Base-by-base conservation (phyloP, 2,797 vertebrate genomes). In the Lophotriccus pileatus region DNA sequence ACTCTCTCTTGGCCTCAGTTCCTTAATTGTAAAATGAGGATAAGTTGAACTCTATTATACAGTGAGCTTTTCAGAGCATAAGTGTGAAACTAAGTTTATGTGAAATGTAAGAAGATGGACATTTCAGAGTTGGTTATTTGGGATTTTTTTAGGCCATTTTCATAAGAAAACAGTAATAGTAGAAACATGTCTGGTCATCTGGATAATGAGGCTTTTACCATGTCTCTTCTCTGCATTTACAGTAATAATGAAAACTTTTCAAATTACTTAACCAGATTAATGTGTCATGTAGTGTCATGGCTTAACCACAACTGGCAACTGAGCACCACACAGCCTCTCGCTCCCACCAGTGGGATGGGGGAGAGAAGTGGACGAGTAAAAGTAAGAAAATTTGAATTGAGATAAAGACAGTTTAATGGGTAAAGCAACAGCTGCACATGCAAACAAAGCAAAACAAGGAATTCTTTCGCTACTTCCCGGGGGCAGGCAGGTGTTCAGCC, bases 11-110 rank as follows among this genome's bases (percentile, higher is more conserved):
- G 50, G 43, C 43, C 43, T 85, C 46, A 22, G 9, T 56, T 90
- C 91, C 27, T 50, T 69, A 70, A 49, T n/a, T 80, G 27, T 84
- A 79, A 93, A 79, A 84, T 79, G 43, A 66, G n/a, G 28, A 21
- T 47, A 60, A 55, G 32, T 27, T 67, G 49, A 90, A 50, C 56
- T 70, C 66, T 84, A 3, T 79, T 64, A 30, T 2, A 52, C 4
- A 30, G 24, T 9, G 22, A 77, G 30, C 23, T 95, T 67, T 78
- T 84, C 58, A 52, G 89, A 78, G 50, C 10, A 9, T 37, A n/a
- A 30, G 25, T 9, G 0, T 20, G 41, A 46, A 14, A 34, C 3
- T 10, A 12, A 30, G 32, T 77, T 55, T 34, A 5, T 79, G 47
- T 75, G 79, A 87, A 93, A 62, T 7, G 2, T 62, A 41, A 77